Conservation (phyloP, 2,797 vertebrate species). For the Scolopax bukidnonensis region DNA sequence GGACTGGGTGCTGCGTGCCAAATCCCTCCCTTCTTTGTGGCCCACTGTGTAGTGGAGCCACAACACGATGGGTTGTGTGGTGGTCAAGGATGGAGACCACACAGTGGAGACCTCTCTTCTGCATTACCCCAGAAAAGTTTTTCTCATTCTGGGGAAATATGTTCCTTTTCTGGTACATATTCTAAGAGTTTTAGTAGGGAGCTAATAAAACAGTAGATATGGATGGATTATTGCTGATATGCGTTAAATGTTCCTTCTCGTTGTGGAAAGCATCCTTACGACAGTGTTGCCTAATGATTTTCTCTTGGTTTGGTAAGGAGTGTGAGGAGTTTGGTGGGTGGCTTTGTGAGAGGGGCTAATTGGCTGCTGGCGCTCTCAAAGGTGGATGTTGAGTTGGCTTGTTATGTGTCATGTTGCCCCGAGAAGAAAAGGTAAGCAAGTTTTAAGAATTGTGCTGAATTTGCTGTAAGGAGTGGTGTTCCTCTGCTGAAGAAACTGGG, state of each 20-base stretch:
- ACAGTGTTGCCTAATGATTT: neutral
- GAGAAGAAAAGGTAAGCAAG: neutral
- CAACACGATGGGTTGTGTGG: rapidly evolving
- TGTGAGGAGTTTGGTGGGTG: neutral
- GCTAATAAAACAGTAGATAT: neutral
- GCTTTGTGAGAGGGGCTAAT: neutral
- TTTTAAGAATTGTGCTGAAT: neutral
- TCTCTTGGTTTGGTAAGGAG: neutral
- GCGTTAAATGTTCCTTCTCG: rapidly evolving
- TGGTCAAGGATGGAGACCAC: neutral
- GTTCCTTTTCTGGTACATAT: neutral
- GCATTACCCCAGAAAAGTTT: neutral
- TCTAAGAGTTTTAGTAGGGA: neutral
- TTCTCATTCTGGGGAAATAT: neutral
- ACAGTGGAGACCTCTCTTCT: neutral
- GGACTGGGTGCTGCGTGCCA: rapidly evolving
- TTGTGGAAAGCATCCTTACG: neutral
- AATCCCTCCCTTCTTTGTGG: neutral
- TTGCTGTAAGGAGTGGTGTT: neutral
- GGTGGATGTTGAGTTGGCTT: neutral
- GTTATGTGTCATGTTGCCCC: neutral
- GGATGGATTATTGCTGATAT: rapidly evolving
- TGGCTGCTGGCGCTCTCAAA: neutral
- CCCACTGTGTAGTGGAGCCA: neutral
- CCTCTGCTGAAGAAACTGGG: neutral